Conservation (phyloP, 2,797 vertebrate genomes). For the Nothura maculosa region DNA sequence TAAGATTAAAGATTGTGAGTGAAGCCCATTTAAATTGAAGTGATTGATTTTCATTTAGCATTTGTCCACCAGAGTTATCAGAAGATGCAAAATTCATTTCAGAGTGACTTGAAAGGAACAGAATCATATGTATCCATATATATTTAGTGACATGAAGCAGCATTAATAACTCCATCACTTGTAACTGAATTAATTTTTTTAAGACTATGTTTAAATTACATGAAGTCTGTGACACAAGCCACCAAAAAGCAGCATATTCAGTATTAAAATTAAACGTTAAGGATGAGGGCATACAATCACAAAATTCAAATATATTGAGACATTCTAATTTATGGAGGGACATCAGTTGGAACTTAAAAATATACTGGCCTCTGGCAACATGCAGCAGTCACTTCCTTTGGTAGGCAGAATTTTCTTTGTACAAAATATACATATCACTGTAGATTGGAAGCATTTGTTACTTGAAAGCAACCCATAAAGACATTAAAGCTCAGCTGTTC, state of each 20-base stretch:
- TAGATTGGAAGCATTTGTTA: neutral
- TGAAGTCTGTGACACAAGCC: neutral
- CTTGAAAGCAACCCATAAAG: neutral
- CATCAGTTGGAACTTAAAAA: neutral
- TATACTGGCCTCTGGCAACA: neutral
- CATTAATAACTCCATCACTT: neutral
- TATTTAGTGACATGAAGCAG: slow-evolving; percentile 34
- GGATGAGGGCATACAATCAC: neutral
- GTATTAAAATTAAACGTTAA: neutral
- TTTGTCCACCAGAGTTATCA: slow-evolving; percentile 28
- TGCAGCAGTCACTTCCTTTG: neutral
- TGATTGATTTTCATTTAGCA: slow-evolving; percentile 54
- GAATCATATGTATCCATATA: neutral
- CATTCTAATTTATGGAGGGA: neutral
- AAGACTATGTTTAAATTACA: slow-evolving; percentile 28
- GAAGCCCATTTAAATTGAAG: slow-evolving; percentile 23
- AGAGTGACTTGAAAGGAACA: neutral
- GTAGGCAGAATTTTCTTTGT: neutral
- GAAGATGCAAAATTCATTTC: slow-evolving; percentile 56
- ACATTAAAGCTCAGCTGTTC: neutral
- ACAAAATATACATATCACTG: neutral
- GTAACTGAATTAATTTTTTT: slow-evolving; percentile 18
- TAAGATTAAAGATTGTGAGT: slow-evolving; percentile 8
- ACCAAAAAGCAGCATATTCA: neutral
- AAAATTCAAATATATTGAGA: neutral